Base-by-base conservation (phyloP, 2,113 vertebrate genomes). In the Cariama cristata region DNA sequence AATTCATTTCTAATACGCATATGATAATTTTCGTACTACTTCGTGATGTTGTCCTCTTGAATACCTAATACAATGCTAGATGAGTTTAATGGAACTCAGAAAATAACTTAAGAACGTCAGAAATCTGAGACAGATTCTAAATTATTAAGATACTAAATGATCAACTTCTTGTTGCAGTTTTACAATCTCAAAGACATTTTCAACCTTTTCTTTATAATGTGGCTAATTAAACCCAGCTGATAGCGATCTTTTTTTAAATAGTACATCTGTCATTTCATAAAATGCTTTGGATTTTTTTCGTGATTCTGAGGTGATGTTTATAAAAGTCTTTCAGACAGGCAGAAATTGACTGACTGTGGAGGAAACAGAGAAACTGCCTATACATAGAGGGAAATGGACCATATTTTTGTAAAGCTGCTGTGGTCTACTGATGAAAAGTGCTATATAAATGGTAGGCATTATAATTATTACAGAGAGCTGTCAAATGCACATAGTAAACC, bases 121-220 rank as follows among this genome's bases (percentile, higher is more conserved):
- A 95, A 88, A 90, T 73, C 33, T 40, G 30, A 96, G 69, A 82
- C 38, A 89, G 71, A 52, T n/a, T 83, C 56, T 96, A 84, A 96
- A 91, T 91, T 93, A 94, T 95, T 93, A 93, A 90, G 52, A 85
- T 42, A 89, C 40, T 73, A 95, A 90, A 94, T 85, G 7, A 96
- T 77, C 80, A 75, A 67, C 26, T 91, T 94, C 85, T 92, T 83
- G 38, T 79, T 94, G 82, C 75, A 84, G 62, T 91, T 84, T 89
- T 91, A 95, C 59, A 88, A n/a, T 79, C 76, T 72, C 60, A 71
- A 79, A 80, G 74, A 86, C 72, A 86, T 89, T 95, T 92, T 76
- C 88, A 95, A 95, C 15, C 18, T 71, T 95, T 91, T 89, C 28
- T 87, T 91, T 93, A 56, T 90, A 88, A 84, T 45, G 35, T 35